A percentile compares a stretch with the other conserved stretches of the same genome.
Evolutionary conservation across 2,113 vertebrate species (phyloP).

Genomic region (Phrynocephalus versicolor): DNA sequence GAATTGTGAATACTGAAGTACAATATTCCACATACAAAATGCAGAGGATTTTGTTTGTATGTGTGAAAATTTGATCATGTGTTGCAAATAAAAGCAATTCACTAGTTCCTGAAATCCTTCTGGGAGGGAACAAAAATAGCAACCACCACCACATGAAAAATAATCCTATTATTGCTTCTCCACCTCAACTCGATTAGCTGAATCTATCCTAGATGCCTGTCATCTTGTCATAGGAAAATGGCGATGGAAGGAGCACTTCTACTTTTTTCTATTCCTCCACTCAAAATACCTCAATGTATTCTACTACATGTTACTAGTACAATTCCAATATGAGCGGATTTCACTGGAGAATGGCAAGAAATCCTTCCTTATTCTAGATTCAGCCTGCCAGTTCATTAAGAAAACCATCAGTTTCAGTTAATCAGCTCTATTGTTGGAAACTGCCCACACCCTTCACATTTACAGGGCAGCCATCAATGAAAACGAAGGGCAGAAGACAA

Average conservation of each 20-base stretch:
- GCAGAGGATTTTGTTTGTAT: too few relatives aligned
- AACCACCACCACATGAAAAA: background rate
- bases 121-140: too few relatives aligned
- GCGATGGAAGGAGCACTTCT: background rate
- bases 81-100: too few relatives aligned
- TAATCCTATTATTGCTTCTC: background rate
- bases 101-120: too few relatives aligned
- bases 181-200: background rate
- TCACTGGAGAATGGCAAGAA: background rate
- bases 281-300: background rate
- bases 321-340: background rate
- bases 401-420: constrained; percentile 2
- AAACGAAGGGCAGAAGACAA: background rate
- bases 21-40: too few relatives aligned
- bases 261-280: background rate
- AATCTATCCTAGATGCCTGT: background rate
- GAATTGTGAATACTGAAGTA: too few relatives aligned
- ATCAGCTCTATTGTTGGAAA: background rate
- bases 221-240: background rate
- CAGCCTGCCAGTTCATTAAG: background rate
- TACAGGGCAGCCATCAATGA: constrained; percentile 9
- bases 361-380: background rate
- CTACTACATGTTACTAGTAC: background rate
- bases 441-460: background rate
- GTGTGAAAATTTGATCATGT: too few relatives aligned